Evolutionary conservation across 2,888 invertebrate genomes (phyloP).

Genomic region (Molorchus minor): DNA sequence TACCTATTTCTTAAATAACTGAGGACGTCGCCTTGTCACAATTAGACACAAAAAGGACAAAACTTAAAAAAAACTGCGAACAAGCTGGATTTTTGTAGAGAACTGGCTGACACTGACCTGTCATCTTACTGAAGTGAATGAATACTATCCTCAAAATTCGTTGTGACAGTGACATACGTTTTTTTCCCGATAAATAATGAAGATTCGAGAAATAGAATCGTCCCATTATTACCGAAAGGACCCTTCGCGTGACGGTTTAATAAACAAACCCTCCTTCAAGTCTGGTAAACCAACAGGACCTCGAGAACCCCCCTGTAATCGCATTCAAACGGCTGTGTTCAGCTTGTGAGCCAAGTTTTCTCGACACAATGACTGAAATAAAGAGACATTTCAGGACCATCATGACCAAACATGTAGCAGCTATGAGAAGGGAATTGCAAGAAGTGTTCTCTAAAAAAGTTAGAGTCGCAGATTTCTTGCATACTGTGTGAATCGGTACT

Average conservation of each 20-base stretch:
- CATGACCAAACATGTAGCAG: slow-evolving; percentile 17
- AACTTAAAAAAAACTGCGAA: too few relatives aligned
- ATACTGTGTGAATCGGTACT: slow-evolving; percentile 18
- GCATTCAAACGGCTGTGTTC: slow-evolving; percentile 26
- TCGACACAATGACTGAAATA: slow-evolving; percentile 17
- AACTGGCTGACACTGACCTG: too few relatives aligned
- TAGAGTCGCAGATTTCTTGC: slow-evolving; percentile 17
- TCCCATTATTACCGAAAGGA: neutral
- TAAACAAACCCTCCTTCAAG: neutral
- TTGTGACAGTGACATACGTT: slow-evolving; percentile 14
- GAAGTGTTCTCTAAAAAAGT: slow-evolving; percentile 2
- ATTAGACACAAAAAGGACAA: too few relatives aligned
- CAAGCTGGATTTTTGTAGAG: too few relatives aligned
- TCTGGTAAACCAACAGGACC: neutral
- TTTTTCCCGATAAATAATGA: neutral
- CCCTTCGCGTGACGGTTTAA: neutral
- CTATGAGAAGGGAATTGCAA: slow-evolving; percentile 20
- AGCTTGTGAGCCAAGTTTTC: slow-evolving; percentile 27
- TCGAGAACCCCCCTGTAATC: neutral
- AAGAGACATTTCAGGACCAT: slow-evolving; percentile 16
- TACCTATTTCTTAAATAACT: too few relatives aligned
- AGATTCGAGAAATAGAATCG: neutral
- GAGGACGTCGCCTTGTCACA: too few relatives aligned
- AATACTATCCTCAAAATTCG: slow-evolving; percentile 1
- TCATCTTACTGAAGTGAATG: neutral